Evolutionary conservation across 2,888 invertebrate species (phyloP).

Genomic region (Drosophila peninsularis): DNA sequence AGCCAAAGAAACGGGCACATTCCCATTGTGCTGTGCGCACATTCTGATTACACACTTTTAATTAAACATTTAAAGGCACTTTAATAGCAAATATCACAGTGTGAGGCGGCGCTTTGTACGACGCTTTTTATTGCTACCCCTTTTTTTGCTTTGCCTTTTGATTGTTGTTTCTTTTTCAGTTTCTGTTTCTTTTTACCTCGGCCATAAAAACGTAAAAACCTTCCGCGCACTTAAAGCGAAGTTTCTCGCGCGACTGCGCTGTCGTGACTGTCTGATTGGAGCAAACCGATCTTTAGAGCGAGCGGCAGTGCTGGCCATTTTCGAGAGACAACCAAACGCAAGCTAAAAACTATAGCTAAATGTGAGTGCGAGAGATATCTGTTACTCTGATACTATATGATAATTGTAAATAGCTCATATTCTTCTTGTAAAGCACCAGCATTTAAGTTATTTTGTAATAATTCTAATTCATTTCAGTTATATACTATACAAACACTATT

Average conservation of each 20-base stretch:
- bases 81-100: conserved; percentile 22
- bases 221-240: conserved; percentile 55
- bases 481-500: background rate
- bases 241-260: conserved; percentile 68
- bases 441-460: background rate
- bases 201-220: conserved; percentile 39
- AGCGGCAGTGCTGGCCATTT: conserved; percentile 24
- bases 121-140: conserved; percentile 50
- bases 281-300: conserved; percentile 50
- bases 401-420: no score
- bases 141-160: conserved; percentile 36
- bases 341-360: conserved; percentile 8
- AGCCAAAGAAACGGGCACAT: conserved; percentile 18
- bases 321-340: background rate
- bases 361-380: background rate
- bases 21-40: conserved; percentile 23
- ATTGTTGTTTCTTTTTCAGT: conserved; percentile 17
- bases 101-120: conserved; percentile 21
- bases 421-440: background rate
- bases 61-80: conserved; percentile 34
- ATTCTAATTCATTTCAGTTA: background rate
- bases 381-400: background rate
- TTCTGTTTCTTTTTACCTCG: conserved; percentile 29
- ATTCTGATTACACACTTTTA: conserved; percentile 44
- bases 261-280: conserved; percentile 58